phyloP scores from a whole-genome alignment of 2,888 invertebrate genomes.

The Leptopterna dolabrata region DNA sequence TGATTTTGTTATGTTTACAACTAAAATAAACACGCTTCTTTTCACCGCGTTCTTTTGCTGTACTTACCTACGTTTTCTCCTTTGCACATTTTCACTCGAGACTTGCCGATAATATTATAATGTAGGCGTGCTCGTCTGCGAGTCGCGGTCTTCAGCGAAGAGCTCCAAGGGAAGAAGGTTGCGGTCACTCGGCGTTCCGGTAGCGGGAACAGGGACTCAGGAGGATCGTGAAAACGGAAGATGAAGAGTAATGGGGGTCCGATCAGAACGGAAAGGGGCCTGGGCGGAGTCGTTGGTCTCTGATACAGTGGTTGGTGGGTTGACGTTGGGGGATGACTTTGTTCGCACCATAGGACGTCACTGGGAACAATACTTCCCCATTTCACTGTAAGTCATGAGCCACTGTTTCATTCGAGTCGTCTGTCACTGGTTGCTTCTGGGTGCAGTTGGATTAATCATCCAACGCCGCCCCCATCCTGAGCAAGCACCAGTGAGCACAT shows the following conservation, averaged over 20 bases:
- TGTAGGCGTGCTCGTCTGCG: too few species aligned
- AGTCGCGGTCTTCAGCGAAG: too few species aligned
- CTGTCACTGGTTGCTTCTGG: background rate
- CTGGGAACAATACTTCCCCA: background rate
- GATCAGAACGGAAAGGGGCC: background rate
- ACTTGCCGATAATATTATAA: too few species aligned
- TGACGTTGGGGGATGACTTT: background rate
- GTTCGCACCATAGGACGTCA: background rate
- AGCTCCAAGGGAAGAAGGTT: background rate
- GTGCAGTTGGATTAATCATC: background rate
- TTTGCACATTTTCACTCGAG: too few species aligned
- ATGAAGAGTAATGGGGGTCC: conserved; percentile 7
- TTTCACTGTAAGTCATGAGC: background rate
- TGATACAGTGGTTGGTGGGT: conserved; percentile 1
- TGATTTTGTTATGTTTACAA: too few species aligned
- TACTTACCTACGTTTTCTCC: too few species aligned
- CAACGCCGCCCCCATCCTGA: background rate
- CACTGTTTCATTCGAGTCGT: background rate
- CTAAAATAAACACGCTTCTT: too few species aligned
- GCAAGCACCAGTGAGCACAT: too few species aligned
- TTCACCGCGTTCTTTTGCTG: too few species aligned
- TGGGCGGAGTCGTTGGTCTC: background rate
- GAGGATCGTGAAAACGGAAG: conserved; percentile 1
- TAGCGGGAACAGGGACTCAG: background rate
- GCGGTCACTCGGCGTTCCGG: background rate